Evolutionary conservation across 2,888 invertebrate genomes (phyloP), one percentile per base, ranked within the genome.

Genomic region (Trichogramma evanescens): DNA sequence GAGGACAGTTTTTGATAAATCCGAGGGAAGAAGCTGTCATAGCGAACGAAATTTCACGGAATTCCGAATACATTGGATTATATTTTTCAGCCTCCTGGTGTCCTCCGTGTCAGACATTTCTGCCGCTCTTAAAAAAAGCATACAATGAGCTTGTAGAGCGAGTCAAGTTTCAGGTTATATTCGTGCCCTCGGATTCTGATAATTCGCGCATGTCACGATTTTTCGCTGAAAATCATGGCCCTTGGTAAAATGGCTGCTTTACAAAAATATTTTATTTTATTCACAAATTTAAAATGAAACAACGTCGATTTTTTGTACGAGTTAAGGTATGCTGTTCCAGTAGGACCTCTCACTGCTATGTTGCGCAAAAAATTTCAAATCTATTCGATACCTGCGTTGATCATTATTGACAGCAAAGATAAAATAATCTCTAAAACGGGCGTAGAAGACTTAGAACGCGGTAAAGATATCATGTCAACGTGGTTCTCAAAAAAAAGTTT

Each of bases 51-150:
- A 66, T 65, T 13, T 62, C 69, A 6, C 61, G 65, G 6, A 64
- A 67, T 5, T 55, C 59, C 39, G 62, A 66, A n/a, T 70, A 64
- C 57, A 54, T 71, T 8, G 62, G 61, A 51, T 58, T 70, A 26
- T 71, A 70, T 63, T 70, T 69, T 49, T 70, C 70, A 26, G 69
- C 70, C 44, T 68, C 70, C 5, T 71, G 70, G 71, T 68, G 65
- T 56, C 68, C 68, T n/a, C 67, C 69, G 0, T 69, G 70, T 56
- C 66, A 66, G 56, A 68, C 56, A 7, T 67, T 71, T 55, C 52
- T 70, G 48, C 66, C 69, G 10, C 58, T 50, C 13, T 13, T 71
- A 10, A 70, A 63, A 51, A 26, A 49, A 6, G 39, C 65, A 9
- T 63, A 66, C 61, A 65, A 67, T 26, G 50, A 65, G 5, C 65